These are phyloP conservation scores for Cromileptes altivelis DNA, from an alignment of 2,113 vertebrate species.

Conservation along the genomic window DNA sequence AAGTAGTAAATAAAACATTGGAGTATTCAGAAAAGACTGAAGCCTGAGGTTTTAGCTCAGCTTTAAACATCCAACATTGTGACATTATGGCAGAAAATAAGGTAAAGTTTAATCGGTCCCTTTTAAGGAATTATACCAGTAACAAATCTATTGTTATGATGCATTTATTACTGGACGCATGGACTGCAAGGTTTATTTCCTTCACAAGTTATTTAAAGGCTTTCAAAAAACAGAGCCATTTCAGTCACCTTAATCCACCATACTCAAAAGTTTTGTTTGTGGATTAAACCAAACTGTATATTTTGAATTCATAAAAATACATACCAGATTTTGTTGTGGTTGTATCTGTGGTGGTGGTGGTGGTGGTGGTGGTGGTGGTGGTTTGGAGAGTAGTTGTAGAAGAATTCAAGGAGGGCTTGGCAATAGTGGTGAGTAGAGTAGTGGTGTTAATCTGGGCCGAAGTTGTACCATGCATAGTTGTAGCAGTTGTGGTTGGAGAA, in stretches of 20 bases:
- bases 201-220: not conserved
- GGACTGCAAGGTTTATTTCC: too few species aligned
- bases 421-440: not conserved
- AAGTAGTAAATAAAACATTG: too few species aligned
- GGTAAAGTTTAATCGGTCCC: too few species aligned
- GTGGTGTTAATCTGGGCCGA: not conserved
- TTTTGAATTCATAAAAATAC: not conserved
- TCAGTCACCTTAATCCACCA: not conserved
- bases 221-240: not conserved
- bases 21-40: too few species aligned
- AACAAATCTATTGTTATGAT: not conserved
- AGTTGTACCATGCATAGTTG: not conserved
- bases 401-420: not conserved
- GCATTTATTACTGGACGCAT: not conserved
- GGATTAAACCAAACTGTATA: not conserved
- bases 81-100: too few species aligned
- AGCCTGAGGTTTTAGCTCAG: too few species aligned
- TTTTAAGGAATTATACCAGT: not conserved
- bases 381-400: slow-evolving; percentile 15
- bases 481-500: not conserved
- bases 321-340: slow-evolving; percentile 37
- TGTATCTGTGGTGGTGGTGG: not conserved
- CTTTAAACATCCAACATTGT: too few species aligned
- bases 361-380: not conserved
- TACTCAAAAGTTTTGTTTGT: not conserved